Evolutionary conservation across 2,797 vertebrate species (phyloP), one percentile per base, ranked within the genome.

Genomic region (Sylvia borin): DNA sequence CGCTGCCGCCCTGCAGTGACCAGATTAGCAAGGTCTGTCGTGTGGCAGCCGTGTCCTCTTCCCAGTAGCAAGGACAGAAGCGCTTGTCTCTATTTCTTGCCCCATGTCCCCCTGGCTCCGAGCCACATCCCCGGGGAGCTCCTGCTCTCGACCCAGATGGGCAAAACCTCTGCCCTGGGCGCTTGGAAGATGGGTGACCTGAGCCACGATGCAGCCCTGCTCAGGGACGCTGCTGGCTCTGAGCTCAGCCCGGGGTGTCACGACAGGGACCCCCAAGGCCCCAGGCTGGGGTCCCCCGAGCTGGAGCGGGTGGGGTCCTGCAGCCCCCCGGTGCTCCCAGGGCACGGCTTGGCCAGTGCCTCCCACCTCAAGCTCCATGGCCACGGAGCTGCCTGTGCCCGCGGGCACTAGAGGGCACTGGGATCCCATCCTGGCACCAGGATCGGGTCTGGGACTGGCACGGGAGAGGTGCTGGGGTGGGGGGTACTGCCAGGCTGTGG

Each of bases 301-400:
- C 53, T 26, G 40, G 50, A 14, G 24, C 67, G 51, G 67, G 2
- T 10, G 71, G 48, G 14, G 4, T 76, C 34, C 3, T 0, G 3
- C 47, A 85, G 43, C 36, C 26, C 11, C 11, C 29, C 1, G 0
- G 27, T 20, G 36, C 21, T 29, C 14, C 2, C 3, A 1, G 16
- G 55, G 2, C 51, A 5, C 40, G 13, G 45, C 65, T 20, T 34
- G 15, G 17, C 19, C 27, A 1, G 19, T 0, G 2, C 42, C 21
- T 67, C 21, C 22, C 32, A 9, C 4, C 53, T 31, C 5, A 0
- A 7, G 32, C 16, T 6, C 11, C 43, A 0, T 1, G 11, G 7
- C 4, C 36, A 6, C 0, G 7, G 32, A 20, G 67, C 74, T 76
- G 54, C 31, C 4, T 0, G 48, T 34, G 55, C 21, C 65, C 2